Conservation (phyloP, 2,113 vertebrate species). For the Notarius quadriscutis region DNA sequence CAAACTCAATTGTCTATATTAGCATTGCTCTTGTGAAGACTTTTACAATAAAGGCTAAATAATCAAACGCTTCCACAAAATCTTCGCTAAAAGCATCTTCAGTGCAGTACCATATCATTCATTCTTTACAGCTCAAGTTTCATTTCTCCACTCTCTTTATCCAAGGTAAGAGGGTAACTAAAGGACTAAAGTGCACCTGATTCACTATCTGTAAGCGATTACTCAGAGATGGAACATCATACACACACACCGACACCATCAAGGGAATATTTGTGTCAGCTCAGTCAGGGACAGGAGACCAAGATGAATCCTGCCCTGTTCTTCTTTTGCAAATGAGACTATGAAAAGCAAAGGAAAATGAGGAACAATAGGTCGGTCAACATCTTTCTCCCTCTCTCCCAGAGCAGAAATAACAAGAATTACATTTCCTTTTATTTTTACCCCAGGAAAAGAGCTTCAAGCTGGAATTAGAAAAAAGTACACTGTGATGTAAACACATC, state of each 20-base stretch:
- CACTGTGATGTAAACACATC: neutral
- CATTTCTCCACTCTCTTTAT: neutral
- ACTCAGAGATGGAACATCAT: constrained; percentile 11
- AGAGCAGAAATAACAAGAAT: constrained; percentile 30
- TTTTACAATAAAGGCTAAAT: neutral
- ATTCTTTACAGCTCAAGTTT: neutral
- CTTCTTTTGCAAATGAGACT: constrained; percentile 12
- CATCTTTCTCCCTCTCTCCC: constrained; percentile 15
- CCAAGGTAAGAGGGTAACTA: neutral
- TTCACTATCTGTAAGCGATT: constrained; percentile 27
- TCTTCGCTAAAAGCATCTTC: neutral
- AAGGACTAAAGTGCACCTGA: neutral
- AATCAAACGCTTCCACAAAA: neutral
- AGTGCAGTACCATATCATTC: neutral
- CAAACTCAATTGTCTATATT: neutral
- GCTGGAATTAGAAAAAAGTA: neutral
- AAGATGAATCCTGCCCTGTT: constrained; percentile 32
- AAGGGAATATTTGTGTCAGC: constrained; percentile 26
- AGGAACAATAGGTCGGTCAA: constrained; percentile 24
- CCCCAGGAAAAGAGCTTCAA: constrained; percentile 3
- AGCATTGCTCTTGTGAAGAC: neutral
- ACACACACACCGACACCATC: neutral
- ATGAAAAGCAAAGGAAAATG: constrained; percentile 34
- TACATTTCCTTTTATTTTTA: constrained; percentile 10
- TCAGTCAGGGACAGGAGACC: constrained; percentile 19